Percentiles rank a stretch among this genome's conserved stretches.
Evolutionary conservation across 2,113 vertebrate species (phyloP).

Genomic region (Cyprinus carpio): DNA sequence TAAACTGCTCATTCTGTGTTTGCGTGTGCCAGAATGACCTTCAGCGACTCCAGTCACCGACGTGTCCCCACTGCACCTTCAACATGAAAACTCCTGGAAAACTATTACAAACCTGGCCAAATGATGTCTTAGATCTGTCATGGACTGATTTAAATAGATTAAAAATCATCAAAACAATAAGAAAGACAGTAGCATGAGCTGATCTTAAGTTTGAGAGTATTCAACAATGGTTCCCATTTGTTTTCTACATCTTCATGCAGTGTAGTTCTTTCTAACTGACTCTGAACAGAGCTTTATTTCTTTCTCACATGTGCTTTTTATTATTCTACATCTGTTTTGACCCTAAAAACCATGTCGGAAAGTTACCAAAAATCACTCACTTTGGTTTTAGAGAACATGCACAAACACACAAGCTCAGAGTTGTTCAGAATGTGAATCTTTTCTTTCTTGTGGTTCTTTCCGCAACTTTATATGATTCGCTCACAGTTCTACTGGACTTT

Average conservation of each 20-base stretch:
- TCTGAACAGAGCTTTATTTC: background rate
- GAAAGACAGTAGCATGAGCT: background rate
- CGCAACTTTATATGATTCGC: background rate
- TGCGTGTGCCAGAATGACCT: background rate
- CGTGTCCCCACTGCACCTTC: constrained; percentile 1
- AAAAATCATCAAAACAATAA: background rate
- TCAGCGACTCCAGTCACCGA: background rate
- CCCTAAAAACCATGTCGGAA: constrained; percentile 25
- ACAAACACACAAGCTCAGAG: constrained; percentile 25
- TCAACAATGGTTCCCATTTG: background rate
- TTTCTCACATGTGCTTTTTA: constrained; percentile 40
- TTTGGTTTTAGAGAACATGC: constrained; percentile 24
- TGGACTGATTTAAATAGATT: background rate
- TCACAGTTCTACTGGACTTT: background rate
- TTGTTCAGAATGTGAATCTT: constrained; percentile 2
- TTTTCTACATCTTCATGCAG: background rate
- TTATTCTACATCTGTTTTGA: constrained; percentile 42
- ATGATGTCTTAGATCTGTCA: background rate
- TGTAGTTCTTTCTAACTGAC: background rate
- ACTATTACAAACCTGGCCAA: background rate
- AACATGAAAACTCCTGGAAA: background rate
- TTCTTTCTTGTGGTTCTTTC: constrained; percentile 2
- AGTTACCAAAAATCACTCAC: constrained; percentile 40
- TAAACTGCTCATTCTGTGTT: background rate
- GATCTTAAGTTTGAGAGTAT: background rate